These are phyloP conservation scores for Cantharis rustica DNA, from an alignment of 2,888 invertebrate species.

Conservation along the genomic window DNA sequence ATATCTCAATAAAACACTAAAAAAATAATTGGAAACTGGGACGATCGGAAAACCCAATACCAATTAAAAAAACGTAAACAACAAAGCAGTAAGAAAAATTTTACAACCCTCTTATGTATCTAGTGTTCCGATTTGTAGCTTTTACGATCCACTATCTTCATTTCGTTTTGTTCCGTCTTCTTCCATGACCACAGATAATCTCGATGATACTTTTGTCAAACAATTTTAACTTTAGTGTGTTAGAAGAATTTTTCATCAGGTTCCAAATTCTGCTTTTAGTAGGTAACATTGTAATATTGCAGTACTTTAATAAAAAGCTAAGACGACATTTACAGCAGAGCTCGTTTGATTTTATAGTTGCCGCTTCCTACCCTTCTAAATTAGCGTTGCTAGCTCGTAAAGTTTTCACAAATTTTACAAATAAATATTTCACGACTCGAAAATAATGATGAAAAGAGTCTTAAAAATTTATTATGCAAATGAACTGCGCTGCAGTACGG, in stretches of 20 bases:
- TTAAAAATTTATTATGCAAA: not conserved
- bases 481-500: not conserved
- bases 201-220: constrained; percentile 17
- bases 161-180: constrained; percentile 45
- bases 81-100: not conserved
- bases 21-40: not conserved
- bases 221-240: constrained; percentile 1
- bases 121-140: constrained; percentile 42
- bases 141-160: constrained; percentile 49
- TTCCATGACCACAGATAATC: constrained; percentile 47
- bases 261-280: not conserved
- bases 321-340: not conserved
- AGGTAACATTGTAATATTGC: not conserved
- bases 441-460: not conserved
- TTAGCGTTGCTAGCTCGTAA: not conserved
- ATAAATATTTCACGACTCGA: not conserved
- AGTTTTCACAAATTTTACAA: constrained; percentile 1
- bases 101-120: not conserved
- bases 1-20: not conserved
- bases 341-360: constrained; percentile 4
- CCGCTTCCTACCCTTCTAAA: not conserved
- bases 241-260: not conserved
- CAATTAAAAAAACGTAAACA: not conserved
- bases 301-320: not conserved
- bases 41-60: too few relatives aligned